Evolutionary conservation across 2,113 vertebrate genomes (phyloP).

Genomic region (Amazona guildingii): DNA sequence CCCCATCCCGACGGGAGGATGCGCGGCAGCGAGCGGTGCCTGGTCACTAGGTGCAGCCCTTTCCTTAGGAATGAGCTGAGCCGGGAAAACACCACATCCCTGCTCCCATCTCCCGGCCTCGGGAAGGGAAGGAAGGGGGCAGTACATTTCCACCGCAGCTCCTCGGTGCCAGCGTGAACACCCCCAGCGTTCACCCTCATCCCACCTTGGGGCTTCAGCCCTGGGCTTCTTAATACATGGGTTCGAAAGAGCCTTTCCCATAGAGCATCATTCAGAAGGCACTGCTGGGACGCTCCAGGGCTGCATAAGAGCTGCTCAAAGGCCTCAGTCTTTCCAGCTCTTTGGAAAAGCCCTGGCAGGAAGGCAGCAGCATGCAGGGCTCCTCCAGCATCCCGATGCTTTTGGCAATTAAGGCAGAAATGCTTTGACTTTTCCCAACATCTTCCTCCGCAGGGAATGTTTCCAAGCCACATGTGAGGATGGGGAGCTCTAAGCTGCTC

Average conservation of each 20-base stretch:
- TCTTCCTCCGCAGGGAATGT: background rate
- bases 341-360: background rate
- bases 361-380: background rate
- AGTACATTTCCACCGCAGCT: background rate
- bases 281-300: background rate
- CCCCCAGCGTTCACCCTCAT: rapidly evolving
- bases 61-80: background rate
- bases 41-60: background rate
- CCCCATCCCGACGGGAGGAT: background rate
- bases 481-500: background rate
- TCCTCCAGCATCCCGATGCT: background rate
- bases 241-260: background rate
- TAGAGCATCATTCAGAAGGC: background rate
- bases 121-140: background rate
- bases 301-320: background rate
- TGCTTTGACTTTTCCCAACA: background rate
- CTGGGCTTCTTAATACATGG: background rate
- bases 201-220: background rate
- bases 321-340: background rate
- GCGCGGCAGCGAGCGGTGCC: background rate
- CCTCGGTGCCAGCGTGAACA: background rate
- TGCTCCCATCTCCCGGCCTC: background rate
- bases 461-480: background rate
- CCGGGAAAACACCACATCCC: rapidly evolving
- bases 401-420: background rate